Evolutionary conservation across 2,888 invertebrate species (phyloP).

Genomic region (Cryptosula pallasiana): DNA sequence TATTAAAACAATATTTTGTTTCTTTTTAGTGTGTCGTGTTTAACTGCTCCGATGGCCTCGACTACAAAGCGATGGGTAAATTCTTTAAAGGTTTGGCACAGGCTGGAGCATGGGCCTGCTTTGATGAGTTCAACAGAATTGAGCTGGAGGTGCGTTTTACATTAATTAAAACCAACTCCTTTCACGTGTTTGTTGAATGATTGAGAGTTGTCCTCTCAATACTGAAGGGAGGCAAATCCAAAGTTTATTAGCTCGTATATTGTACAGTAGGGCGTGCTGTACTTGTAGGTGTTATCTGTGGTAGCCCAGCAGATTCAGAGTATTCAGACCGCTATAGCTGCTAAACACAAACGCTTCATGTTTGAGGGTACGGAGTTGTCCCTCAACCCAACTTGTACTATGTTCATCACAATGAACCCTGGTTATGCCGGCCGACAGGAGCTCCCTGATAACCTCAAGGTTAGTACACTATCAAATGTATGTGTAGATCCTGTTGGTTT

Average conservation of each 20-base stretch:
- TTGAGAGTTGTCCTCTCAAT: too few species aligned
- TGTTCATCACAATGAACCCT: conserved; percentile 56
- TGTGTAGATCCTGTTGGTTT: too few species aligned
- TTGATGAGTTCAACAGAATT: conserved; percentile 91
- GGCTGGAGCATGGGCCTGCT: conserved; percentile 89
- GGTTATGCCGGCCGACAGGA: conserved; percentile 55
- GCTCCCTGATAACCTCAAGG: conserved; percentile 54
- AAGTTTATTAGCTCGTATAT: too few species aligned
- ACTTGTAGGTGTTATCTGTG: conserved; percentile 71
- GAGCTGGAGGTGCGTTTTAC: conserved; percentile 64
- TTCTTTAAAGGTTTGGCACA: conserved; percentile 82
- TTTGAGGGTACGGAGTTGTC: conserved; percentile 57
- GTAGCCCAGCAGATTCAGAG: conserved; percentile 89
- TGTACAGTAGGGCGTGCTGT: too few species aligned
- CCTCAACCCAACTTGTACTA: conserved; percentile 52
- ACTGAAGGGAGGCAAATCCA: too few species aligned
- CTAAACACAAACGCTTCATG: conserved; percentile 72
- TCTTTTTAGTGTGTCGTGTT: conserved; percentile 79
- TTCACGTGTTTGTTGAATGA: too few species aligned
- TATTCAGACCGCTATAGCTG: conserved; percentile 79
- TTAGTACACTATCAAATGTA: conserved; percentile 27
- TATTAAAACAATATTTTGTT: too few species aligned
- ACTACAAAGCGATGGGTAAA: conserved; percentile 88
- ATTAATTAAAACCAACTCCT: too few species aligned
- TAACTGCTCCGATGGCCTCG: conserved; percentile 89